Evolutionary conservation across 2,797 vertebrate genomes (phyloP).

Genomic region (Microchirus variegatus): DNA sequence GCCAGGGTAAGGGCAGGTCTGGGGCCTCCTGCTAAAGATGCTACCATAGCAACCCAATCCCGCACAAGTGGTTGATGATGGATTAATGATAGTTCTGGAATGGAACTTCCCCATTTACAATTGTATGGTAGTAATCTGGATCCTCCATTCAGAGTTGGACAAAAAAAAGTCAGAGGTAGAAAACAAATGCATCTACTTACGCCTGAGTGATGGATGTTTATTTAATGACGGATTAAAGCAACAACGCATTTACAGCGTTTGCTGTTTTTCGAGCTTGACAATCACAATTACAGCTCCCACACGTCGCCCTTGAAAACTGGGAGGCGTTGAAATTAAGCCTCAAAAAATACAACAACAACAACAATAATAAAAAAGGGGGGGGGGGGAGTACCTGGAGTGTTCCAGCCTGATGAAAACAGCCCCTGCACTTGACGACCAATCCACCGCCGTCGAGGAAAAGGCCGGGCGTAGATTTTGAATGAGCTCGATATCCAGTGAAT

Average conservation of each 20-base stretch:
- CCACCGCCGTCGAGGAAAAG: constrained; percentile 36
- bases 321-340: neutral
- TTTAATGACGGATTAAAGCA: constrained; percentile 27
- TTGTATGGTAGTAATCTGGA: too few relatives aligned
- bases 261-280: constrained; percentile 30
- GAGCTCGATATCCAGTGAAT: constrained; percentile 72
- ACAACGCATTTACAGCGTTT: constrained; percentile 2
- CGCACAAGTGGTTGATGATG: too few relatives aligned
- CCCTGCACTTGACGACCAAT: constrained; percentile 59
- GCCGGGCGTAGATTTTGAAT: constrained; percentile 64
- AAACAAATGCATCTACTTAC: neutral
- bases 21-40: too few relatives aligned
- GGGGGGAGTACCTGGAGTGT: constrained; percentile 42
- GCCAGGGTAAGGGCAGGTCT: too few relatives aligned
- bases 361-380: too few relatives aligned
- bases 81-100: too few relatives aligned
- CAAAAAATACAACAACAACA: neutral
- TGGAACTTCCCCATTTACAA: too few relatives aligned
- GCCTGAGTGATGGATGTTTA: constrained; percentile 9
- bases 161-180: too few relatives aligned
- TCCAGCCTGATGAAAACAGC: constrained; percentile 43
- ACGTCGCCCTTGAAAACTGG: constrained; percentile 21
- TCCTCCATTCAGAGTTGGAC: too few relatives aligned
- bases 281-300: constrained; percentile 5
- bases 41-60: too few relatives aligned